phyloP scores from a whole-genome alignment of 1,140 invertebrate genomes.

The Pseudachorutes palmiensis region DNA sequence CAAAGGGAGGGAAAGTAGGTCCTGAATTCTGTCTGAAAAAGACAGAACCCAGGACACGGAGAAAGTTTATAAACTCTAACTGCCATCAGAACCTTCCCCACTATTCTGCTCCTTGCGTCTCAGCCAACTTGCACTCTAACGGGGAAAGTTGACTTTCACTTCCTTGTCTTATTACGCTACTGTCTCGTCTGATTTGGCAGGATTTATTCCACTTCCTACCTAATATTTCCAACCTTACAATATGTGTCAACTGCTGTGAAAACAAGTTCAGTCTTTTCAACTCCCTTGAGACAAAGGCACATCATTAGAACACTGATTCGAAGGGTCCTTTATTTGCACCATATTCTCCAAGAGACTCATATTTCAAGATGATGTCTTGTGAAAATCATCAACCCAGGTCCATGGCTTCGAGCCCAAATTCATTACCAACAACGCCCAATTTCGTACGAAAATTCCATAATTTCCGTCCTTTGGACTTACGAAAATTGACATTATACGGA shows the following conservation, averaged over 20 bases:
- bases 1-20: too few relatives aligned
- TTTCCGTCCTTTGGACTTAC: conserved; percentile 36
- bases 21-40: too few relatives aligned
- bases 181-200: too few relatives aligned
- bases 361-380: conserved; percentile 31
- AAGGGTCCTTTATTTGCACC: neutral
- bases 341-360: too few relatives aligned
- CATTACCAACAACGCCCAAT: conserved; percentile 33
- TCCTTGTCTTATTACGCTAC: neutral
- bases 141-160: neutral
- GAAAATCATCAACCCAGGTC: conserved; percentile 28
- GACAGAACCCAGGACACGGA: too few relatives aligned
- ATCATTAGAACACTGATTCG: neutral
- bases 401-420: conserved; percentile 2
- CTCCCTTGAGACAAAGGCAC: neutral
- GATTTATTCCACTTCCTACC: too few relatives aligned
- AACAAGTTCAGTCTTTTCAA: too few relatives aligned
- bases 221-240: too few relatives aligned
- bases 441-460: conserved; percentile 38
- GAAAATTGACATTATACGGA: conserved; percentile 35
- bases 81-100: conserved; percentile 2
- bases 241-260: too few relatives aligned
- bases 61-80: too few relatives aligned
- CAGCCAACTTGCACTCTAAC: neutral
- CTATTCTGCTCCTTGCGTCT: neutral